These are phyloP conservation scores for Tholera decimalis DNA, from an alignment of 2,888 invertebrate genomes.

Conservation along the genomic window DNA sequence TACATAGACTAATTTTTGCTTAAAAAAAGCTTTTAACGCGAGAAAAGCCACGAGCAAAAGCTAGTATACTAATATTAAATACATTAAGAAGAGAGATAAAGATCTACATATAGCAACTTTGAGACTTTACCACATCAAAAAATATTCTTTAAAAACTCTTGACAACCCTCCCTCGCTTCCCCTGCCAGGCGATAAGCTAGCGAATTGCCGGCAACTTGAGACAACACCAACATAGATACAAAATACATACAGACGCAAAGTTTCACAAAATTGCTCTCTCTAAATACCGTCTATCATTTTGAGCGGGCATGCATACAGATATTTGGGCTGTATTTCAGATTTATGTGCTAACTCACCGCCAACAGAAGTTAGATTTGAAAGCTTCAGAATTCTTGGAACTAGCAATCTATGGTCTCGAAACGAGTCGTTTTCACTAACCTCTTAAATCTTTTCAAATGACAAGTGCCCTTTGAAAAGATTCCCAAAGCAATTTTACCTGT, in stretches of 20 bases:
- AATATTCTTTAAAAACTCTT: conserved; percentile 11
- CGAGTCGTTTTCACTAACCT: conserved; percentile 16
- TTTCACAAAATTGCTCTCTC: conserved; percentile 51
- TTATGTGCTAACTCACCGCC: conserved; percentile 26
- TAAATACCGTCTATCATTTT: conserved; percentile 46
- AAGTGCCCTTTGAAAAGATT: conserved; percentile 40
- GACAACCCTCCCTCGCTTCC: conserved; percentile 61
- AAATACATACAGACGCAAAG: conserved; percentile 40
- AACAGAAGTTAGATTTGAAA: conserved; percentile 37
- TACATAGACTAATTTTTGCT: too few relatives aligned
- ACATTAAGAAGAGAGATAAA: too few relatives aligned
- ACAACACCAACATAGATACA: conserved; percentile 58
- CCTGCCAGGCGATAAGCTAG: conserved; percentile 72
- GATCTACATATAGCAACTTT: conserved; percentile 5
- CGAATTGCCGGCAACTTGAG: conserved; percentile 73
- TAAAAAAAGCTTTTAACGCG: too few relatives aligned
- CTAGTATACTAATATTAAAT: too few relatives aligned
- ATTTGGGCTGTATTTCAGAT: conserved; percentile 34
- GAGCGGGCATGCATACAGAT: conserved; percentile 23
- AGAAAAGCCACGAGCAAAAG: too few relatives aligned
- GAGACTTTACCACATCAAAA: conserved; percentile 1
- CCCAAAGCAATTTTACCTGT: conserved; percentile 50
- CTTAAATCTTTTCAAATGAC: conserved; percentile 44
- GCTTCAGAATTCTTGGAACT: conserved; percentile 1
- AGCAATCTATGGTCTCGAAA: conserved; percentile 5